These are phyloP conservation scores for Ophonus ardosiacus DNA, from an alignment of 2,888 invertebrate genomes.

Conservation along the genomic window DNA sequence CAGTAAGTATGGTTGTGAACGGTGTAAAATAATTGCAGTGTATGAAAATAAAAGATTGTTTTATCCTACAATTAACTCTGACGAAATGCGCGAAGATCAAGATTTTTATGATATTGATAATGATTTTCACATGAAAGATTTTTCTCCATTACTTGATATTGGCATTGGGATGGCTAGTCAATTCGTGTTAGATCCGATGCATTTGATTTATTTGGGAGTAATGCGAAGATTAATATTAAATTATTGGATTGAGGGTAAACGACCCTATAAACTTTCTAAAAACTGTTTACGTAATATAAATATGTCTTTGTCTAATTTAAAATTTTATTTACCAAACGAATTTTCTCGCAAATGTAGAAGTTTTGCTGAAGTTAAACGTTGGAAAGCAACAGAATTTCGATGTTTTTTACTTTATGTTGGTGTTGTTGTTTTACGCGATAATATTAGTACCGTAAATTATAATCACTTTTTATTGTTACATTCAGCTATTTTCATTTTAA, in stretches of 20 bases:
- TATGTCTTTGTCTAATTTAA: neutral
- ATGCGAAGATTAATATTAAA: neutral
- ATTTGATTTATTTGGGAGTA: constrained; percentile 25
- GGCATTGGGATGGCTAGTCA: neutral
- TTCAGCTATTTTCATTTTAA: neutral
- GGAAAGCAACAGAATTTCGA: neutral
- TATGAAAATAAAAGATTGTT: no score
- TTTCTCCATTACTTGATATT: constrained; percentile 1
- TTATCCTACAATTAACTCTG: no score
- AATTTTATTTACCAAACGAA: neutral
- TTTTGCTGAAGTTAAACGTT: neutral
- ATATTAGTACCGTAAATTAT: no score
- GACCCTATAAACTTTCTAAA: neutral
- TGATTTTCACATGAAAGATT: neutral
- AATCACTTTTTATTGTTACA: no score
- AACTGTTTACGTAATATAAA: neutral
- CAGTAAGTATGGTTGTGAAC: constrained; percentile 17
- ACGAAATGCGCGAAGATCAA: neutral
- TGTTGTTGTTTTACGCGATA: no score
- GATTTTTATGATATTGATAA: neutral
- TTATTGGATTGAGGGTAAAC: constrained; percentile 33
- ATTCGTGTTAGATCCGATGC: constrained; percentile 10
- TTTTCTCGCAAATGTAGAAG: neutral
- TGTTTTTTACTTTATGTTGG: no score
- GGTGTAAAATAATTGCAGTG: neutral